Base-by-base conservation (phyloP, 2,113 vertebrate genomes). In the Chaetodon trifascialis region DNA sequence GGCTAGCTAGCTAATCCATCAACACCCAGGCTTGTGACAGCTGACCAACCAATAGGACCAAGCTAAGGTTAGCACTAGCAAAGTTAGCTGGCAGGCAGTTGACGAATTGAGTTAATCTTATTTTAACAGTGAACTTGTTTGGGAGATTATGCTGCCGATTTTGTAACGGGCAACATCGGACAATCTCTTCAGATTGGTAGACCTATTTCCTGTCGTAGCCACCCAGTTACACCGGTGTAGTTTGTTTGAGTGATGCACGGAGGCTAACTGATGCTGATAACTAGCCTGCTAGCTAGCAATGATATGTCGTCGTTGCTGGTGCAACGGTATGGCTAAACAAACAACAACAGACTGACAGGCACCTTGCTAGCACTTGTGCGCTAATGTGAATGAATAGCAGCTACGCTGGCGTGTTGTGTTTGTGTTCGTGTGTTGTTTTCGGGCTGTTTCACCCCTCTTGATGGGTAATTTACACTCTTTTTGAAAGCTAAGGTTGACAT, bases 231-330 rank as follows among this genome's bases (percentile, higher is more conserved):
- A 40, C 58, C 56, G 71, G 74, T 59, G 66, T 56, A 68, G 59
- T 63, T 76, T 80, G 40, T 70, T 54, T 78, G 67, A 77, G 63
- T 79, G 82, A 71, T 79, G 60, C n/a, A 47, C 64, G 21, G 62
- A 63, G 23, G 82, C 75, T 86, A 90, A 44, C 49, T 68, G 83
- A 80, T 80, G 76, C 52, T 79, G 73, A 46, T 55, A 65, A 58
- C 47, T 92, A 88, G 89, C 85, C 40, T 73, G 84, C 60, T 85
- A 77, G 88, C 79, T 86, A 84, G 82, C 89, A n/a, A 1, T 73
- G 91, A 73, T 86, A 89, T 93, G 91, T 92, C 89, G 93, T 91
- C 75, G 89, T 92, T 92, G 88, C 89, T 68, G 80, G 86, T 91
- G 85, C 88, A 85, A 82, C 86, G 75, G 70, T 69, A 23, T 46